These are phyloP conservation scores for Bactericera cockerelli DNA, from an alignment of 1,140 invertebrate genomes.

Conservation along the genomic window DNA sequence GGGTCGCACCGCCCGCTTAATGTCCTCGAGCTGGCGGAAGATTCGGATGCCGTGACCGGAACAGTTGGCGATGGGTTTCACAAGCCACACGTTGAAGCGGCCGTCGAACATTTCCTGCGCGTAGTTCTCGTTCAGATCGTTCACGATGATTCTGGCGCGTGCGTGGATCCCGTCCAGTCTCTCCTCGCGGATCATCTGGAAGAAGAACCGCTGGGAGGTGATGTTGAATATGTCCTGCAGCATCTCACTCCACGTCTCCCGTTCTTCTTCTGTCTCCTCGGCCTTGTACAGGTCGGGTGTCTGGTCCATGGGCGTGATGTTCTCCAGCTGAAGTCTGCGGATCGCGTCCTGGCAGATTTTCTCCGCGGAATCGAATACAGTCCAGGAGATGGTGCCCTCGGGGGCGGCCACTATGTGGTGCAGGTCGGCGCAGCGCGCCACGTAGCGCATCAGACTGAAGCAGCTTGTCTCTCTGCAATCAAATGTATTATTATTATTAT, in stretches of 20 bases:
- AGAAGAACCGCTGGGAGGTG: background rate
- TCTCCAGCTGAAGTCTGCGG: background rate
- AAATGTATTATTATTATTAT: too few species aligned
- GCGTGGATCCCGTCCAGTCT: background rate
- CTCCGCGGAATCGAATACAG: background rate
- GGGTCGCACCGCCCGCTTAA: background rate
- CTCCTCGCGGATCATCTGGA: background rate
- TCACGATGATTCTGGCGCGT: background rate
- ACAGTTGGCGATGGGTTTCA: slow-evolving; percentile 1
- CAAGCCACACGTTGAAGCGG: background rate
- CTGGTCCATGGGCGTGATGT: background rate
- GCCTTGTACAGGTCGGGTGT: background rate
- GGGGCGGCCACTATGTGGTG: background rate
- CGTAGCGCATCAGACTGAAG: background rate
- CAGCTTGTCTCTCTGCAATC: background rate
- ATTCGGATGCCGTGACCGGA: background rate
- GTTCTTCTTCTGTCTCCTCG: background rate
- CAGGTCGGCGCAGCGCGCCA: background rate
- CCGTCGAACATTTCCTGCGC: background rate
- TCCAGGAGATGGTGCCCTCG: background rate
- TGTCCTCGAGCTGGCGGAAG: background rate
- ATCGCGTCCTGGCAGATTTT: background rate
- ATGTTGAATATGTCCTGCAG: background rate
- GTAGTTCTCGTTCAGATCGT: background rate
- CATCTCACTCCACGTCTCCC: background rate